phyloP scores from a whole-genome alignment of 2,113 vertebrate genomes.

The Macaca nemestrina region DNA sequence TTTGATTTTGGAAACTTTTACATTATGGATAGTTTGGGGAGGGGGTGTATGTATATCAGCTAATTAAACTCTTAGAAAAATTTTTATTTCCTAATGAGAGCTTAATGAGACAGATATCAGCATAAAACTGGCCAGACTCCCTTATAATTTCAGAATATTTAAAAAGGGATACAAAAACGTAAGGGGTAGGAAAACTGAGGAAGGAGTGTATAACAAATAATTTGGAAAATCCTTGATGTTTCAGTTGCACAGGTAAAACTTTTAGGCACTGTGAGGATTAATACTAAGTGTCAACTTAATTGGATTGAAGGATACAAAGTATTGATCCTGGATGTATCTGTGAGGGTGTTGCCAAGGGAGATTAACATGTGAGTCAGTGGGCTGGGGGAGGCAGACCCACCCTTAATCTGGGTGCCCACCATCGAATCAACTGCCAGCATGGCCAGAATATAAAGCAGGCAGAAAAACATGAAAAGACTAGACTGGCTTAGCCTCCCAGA shows the following conservation, averaged over 20 bases:
- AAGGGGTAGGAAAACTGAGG: not conserved
- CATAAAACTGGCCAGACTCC: not conserved
- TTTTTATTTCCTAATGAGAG: not conserved
- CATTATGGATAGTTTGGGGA: not conserved
- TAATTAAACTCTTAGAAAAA: conserved; percentile 5
- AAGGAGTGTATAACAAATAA: not conserved
- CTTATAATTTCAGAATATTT: not conserved
- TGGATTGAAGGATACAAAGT: too few relatives aligned
- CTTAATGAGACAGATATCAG: not conserved
- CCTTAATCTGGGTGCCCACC: too few relatives aligned
- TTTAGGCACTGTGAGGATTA: not conserved
- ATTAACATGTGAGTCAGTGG: too few relatives aligned
- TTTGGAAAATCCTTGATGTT: not conserved
- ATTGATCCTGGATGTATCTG: too few relatives aligned
- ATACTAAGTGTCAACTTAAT: too few relatives aligned
- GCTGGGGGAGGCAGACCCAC: too few relatives aligned
- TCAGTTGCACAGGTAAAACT: not conserved
- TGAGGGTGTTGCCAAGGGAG: too few relatives aligned
- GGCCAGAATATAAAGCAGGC: too few relatives aligned
- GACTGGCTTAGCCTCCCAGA: too few relatives aligned
- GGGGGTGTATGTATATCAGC: not conserved
- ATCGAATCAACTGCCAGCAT: too few relatives aligned
- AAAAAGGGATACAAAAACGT: not conserved
- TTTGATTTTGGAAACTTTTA: not conserved
- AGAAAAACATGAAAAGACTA: too few relatives aligned